These are phyloP conservation scores for Nicator chloris DNA, from an alignment of 2,113 vertebrate genomes.

Conservation along the genomic window DNA sequence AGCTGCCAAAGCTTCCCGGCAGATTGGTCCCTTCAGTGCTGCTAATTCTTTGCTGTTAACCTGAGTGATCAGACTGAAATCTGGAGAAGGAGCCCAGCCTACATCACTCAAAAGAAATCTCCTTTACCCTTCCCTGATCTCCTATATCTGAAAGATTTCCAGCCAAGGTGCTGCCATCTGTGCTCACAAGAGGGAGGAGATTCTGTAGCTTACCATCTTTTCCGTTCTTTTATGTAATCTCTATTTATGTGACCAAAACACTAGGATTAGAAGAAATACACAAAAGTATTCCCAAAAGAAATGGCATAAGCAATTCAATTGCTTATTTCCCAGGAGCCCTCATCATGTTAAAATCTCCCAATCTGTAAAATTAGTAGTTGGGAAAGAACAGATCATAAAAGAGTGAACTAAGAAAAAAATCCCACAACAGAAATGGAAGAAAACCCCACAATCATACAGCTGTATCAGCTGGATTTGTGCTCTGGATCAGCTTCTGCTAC, in stretches of 20 bases:
- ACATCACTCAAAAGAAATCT: background rate
- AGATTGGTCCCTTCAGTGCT: background rate
- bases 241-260: background rate
- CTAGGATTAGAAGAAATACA: conserved; percentile 11
- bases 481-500: background rate
- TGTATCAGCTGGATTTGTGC: background rate
- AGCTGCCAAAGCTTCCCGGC: background rate
- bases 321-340: background rate
- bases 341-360: background rate
- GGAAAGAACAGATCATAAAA: background rate
- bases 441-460: background rate
- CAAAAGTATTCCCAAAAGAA: background rate
- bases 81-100: background rate
- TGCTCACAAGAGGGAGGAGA: background rate
- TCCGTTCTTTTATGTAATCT: background rate
- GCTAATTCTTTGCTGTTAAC: conserved; percentile 13
- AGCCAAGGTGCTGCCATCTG: background rate
- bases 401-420: background rate
- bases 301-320: background rate
- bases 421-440: background rate
- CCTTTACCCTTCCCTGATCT: background rate
- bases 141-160: background rate
- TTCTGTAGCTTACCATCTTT: background rate
- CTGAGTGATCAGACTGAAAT: background rate
- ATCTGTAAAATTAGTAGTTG: background rate